Conservation (phyloP, 2,888 invertebrate species). For the Phytoseiulus persimilis region DNA sequence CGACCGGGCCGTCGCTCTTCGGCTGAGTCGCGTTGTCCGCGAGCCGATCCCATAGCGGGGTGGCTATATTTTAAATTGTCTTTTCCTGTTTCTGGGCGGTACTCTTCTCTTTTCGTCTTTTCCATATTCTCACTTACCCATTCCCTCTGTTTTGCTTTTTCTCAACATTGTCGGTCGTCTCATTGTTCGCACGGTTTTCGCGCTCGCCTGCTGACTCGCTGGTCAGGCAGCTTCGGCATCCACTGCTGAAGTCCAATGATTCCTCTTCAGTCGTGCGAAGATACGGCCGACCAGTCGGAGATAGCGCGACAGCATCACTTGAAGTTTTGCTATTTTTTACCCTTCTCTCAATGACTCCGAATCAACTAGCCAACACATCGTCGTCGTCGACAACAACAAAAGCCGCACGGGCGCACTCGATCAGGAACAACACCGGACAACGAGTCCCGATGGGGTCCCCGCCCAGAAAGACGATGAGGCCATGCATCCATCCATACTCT, state of each 20-base stretch:
- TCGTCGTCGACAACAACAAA: not conserved
- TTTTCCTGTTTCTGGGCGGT: not conserved
- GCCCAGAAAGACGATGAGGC: too few relatives aligned
- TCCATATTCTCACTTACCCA: not conserved
- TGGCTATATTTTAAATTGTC: not conserved
- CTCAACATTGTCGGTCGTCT: not conserved
- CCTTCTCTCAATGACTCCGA: not conserved
- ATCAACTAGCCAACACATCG: not conserved
- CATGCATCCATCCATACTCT: too few relatives aligned
- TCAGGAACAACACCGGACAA: too few relatives aligned
- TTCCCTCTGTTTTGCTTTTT: not conserved
- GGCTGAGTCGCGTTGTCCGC: too few relatives aligned
- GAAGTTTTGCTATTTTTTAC: not conserved
- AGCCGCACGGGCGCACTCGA: too few relatives aligned
- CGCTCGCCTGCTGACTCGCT: not conserved
- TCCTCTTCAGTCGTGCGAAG: not conserved
- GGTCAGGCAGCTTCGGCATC: not conserved
- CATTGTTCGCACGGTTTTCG: slow-evolving; percentile 5
- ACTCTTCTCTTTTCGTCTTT: not conserved
- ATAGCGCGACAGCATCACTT: not conserved
- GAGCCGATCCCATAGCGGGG: not conserved
- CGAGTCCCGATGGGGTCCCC: too few relatives aligned
- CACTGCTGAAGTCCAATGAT: not conserved
- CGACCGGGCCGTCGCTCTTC: not conserved
- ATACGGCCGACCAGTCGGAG: not conserved